Percentiles rank a stretch among this genome's conserved stretches.
Conservation (phyloP, 2,888 invertebrate genomes). For the Drosophila basisetae region DNA sequence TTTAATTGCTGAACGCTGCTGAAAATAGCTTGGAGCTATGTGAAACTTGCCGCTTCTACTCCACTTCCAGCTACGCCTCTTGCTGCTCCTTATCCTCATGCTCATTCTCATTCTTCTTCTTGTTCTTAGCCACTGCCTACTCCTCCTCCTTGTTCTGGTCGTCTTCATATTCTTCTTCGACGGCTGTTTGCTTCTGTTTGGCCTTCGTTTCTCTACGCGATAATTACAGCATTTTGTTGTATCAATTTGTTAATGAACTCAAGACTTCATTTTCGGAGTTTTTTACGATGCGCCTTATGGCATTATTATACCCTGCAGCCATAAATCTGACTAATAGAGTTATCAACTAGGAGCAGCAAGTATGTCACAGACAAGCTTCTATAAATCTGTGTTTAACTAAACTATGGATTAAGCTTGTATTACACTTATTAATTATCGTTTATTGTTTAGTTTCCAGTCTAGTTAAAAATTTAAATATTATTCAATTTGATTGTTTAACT, state of each 20-base stretch:
- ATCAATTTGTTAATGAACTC: conserved; percentile 81
- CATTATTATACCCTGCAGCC: conserved; percentile 42
- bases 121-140: conserved; percentile 4
- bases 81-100: neutral
- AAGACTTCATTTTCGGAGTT: conserved; percentile 47
- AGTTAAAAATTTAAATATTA: neutral
- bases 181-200: conserved; percentile 56
- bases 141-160: neutral
- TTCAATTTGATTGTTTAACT: neutral
- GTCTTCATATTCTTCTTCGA: neutral
- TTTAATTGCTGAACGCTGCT: conserved; percentile 75
- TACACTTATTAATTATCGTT: neutral
- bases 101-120: neutral
- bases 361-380: neutral
- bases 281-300: conserved; percentile 42
- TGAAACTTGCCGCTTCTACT: conserved; percentile 36
- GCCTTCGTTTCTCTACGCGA: conserved; percentile 65
- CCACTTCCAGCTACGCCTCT: conserved; percentile 6
- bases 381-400: neutral
- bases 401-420: neutral
- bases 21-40: conserved; percentile 79
- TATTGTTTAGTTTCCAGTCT: no score
- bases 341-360: neutral
- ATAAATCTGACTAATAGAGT: neutral
- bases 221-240: conserved; percentile 82